Evolutionary conservation across 2,888 invertebrate species (phyloP), one percentile per base, ranked within the genome.

Genomic region (Drosophila prostipennis): DNA sequence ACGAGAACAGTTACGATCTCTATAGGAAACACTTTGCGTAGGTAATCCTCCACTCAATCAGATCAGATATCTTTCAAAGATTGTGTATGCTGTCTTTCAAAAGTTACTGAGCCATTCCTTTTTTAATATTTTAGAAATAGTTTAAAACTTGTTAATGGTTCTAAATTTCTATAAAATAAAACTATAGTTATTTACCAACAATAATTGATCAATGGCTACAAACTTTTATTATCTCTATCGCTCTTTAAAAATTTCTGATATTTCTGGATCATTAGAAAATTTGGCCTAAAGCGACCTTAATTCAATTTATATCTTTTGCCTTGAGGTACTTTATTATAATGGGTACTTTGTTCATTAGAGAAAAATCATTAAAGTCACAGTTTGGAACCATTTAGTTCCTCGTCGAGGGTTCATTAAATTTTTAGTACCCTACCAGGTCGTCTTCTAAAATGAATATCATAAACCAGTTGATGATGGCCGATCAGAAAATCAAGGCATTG

Each of bases 291-390:
- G 37, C 45, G 40, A 13, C 2, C 34, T 37, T 55, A 67, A 23
- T n/a, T 32, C 19, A 10, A 49, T 56, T 52, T 57, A 19, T 26
- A 46, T 34, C 59, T 63, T 59, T 61, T 68, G 36, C 48, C 61
- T 34, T 36, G 48, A 16, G 36, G 26, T 39, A 64, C 54, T 54
- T 73, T 60, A 71, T 60, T 70, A 55, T 78, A 70, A 71, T 72
- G 64, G 72, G 59, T 74, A 57, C 71, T 56, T 56, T 16, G 54
- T 39, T 70, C 70, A 51, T 70, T 55, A 63, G 37, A 49, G 42
- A 1, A 36, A 43, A 32, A 43, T 32, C 42, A 36, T 43, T 49
- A 29, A 23, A 40, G 14, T 40, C n/a, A 42, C 19, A 8, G 11
- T 19, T 53, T 11, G 39, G n/a, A 59, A 32, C n/a, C 8, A 23